These are phyloP conservation scores for Leptothorax acervorum DNA, from an alignment of 2,888 invertebrate species.

Conservation along the genomic window DNA sequence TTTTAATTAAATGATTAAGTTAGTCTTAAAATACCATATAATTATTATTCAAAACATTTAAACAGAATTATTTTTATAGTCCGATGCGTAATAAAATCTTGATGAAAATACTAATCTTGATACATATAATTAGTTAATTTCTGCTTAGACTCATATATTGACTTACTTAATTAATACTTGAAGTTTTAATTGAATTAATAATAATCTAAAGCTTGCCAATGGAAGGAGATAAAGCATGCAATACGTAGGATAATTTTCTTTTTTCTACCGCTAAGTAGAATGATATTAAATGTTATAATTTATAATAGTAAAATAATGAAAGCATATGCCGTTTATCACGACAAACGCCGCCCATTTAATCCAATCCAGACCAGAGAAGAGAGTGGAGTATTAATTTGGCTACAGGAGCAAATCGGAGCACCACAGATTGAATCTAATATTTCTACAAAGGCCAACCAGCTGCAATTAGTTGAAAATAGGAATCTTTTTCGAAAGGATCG, in stretches of 20 bases:
- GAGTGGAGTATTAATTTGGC: conserved; percentile 10
- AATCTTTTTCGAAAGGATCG: background rate
- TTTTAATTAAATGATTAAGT: background rate
- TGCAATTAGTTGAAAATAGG: conserved; percentile 3
- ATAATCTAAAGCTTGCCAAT: background rate
- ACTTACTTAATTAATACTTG: background rate
- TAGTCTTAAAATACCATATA: background rate
- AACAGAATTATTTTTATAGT: background rate
- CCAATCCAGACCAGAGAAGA: background rate
- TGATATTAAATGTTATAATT: background rate
- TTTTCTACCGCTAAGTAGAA: background rate
- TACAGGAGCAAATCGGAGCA: background rate
- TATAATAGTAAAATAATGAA: conserved; percentile 13
- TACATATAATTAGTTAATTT: background rate
- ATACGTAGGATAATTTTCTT: conserved; percentile 6
- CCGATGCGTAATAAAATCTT: background rate
- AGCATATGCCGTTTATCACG: background rate
- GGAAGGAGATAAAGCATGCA: background rate
- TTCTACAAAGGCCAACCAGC: background rate
- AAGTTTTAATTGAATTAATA: conserved; percentile 22
- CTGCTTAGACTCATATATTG: background rate
- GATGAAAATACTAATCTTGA: background rate
- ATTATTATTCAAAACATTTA: background rate
- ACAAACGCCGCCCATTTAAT: background rate
- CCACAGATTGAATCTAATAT: background rate